Base-by-base conservation (phyloP, 2,113 vertebrate species). In the Apodemus sylvaticus region DNA sequence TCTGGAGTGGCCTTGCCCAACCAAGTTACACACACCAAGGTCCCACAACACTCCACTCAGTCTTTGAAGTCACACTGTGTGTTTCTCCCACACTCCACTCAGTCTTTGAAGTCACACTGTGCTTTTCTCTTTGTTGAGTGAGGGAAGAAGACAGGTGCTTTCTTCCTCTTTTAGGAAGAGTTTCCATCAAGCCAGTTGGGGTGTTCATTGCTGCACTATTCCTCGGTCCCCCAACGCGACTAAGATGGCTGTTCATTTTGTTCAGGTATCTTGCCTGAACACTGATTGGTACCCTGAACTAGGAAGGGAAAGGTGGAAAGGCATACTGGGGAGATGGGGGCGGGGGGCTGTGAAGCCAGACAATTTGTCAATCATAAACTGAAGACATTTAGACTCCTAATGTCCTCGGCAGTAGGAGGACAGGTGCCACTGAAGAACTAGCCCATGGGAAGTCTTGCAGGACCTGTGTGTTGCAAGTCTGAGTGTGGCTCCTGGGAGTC, bases 211-310 rank as follows among this genome's bases (percentile, higher is more conserved):
- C 48, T 8, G 26, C 26, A 51, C 20, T 7, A 3, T 34, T 60
- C 20, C 45, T 0, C 0, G 6, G 3, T 71, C 7, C 4, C 17
- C 26, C 10, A 19, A 7, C 26, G 5, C 2, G 24, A 24, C 39
- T 24, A 60, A 60, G 16, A 51, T 6, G 48, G 9, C 0, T 0
- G 11, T 64, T 4, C 26, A 3, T 22, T 34, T 45, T 51, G 45
- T 24, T 53, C 11, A n/a, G 20, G 78, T 64, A 3, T 64, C 24
- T 85, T 85, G 39, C 16, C 60, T 42, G 16, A 62, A 64, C 60
- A 39, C 39, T 11, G 26, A 42, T 26, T 62, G n/a, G n/a, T 29
- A 42, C 58, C 3, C 51, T 12, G 58, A 66, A 31, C 60, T 45
- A 48, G 26, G 31, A 29, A 2, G 11, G 2, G 6, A 24, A 51